These are phyloP conservation scores for Mohoua ochrocephala DNA, from an alignment of 2,113 vertebrate genomes.

Conservation along the genomic window DNA sequence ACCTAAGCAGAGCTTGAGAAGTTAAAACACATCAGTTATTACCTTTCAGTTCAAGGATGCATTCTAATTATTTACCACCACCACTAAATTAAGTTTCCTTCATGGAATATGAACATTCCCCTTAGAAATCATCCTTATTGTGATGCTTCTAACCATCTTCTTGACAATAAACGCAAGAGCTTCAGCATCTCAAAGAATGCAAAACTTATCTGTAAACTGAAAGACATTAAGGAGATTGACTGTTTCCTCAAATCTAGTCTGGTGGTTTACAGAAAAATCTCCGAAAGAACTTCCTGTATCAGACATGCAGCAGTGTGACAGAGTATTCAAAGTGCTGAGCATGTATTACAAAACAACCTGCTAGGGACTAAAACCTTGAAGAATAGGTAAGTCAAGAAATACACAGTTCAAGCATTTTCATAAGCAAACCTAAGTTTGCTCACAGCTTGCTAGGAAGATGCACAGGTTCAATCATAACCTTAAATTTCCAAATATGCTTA, in stretches of 20 bases:
- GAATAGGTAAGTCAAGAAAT: neutral
- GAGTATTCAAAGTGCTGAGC: neutral
- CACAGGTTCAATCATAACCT: neutral
- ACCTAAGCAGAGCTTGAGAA: neutral
- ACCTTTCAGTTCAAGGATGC: neutral
- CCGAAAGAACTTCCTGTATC: neutral
- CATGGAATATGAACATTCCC: neutral
- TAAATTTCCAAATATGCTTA: neutral
- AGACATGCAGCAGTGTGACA: neutral
- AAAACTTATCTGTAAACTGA: neutral
- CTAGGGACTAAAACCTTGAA: neutral
- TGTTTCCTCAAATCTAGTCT: neutral
- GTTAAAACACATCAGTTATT: neutral
- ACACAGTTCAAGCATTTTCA: neutral
- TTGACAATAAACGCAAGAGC: neutral
- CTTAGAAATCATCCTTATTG: neutral
- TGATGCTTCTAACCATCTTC: neutral
- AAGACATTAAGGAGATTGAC: neutral
- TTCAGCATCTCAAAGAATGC: neutral
- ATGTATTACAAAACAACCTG: neutral
- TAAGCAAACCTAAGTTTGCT: neutral
- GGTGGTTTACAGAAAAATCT: neutral
- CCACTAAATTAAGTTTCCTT: neutral
- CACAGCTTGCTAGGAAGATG: neutral
- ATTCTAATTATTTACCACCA: neutral